Percentiles rank a stretch among this genome's conserved stretches.
These are phyloP conservation scores for Periphyllus acericola DNA, from an alignment of 2,888 invertebrate genomes.

Conservation along the genomic window DNA sequence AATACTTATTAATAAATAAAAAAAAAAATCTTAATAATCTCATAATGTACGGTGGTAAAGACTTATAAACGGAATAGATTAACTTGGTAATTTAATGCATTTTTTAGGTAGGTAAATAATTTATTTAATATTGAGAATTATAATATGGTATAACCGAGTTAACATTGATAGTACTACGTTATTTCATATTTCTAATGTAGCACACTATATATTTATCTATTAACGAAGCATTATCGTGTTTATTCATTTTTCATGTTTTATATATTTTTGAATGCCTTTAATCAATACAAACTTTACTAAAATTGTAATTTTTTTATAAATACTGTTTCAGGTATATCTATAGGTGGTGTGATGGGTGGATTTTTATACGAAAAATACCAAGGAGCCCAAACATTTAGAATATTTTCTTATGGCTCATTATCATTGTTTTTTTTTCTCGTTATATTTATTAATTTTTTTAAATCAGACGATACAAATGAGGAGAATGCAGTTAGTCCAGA, in stretches of 20 bases:
- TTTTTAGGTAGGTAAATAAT: too few species aligned
- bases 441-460: background rate
- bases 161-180: too few species aligned
- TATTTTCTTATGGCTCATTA: slow-evolving; percentile 36
- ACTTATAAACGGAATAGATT: too few species aligned
- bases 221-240: background rate
- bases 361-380: background rate
- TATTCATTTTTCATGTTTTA: background rate
- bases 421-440: background rate
- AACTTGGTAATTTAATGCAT: too few species aligned
- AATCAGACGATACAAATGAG: background rate
- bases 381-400: slow-evolving; percentile 3
- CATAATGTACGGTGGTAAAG: too few species aligned
- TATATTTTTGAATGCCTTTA: background rate
- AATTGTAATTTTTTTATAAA: background rate
- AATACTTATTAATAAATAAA: too few species aligned
- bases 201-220: too few species aligned
- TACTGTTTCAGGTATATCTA: slow-evolving; percentile 73
- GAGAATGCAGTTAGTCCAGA: background rate
- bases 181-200: too few species aligned
- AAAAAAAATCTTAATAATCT: too few species aligned
- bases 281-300: too few species aligned
- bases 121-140: too few species aligned
- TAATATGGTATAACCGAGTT: too few species aligned
- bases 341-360: slow-evolving; percentile 84